Conservation (phyloP, 1,140 invertebrate species). For the Portunus trituberculatus region DNA sequence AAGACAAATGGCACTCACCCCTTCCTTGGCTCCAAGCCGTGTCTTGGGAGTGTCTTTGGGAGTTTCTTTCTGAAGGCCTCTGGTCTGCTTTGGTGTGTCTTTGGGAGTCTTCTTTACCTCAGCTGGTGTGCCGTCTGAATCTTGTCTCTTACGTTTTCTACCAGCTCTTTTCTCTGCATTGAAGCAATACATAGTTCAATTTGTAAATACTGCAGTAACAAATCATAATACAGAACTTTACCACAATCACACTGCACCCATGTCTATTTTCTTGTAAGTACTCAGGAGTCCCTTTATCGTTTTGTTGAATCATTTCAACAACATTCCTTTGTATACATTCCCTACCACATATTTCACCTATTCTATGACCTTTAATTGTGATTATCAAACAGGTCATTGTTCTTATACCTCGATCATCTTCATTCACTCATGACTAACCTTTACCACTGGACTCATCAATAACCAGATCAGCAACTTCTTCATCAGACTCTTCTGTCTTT, state of each 20-base stretch:
- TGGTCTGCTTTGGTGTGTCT: constrained; percentile 48
- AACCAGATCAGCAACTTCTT: constrained; percentile 59
- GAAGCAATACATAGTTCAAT: neutral
- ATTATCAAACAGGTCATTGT: too few relatives aligned
- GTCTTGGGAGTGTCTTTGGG: constrained; percentile 59
- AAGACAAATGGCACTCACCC: neutral
- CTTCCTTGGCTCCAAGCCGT: neutral
- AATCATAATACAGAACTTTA: too few relatives aligned
- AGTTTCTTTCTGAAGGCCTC: constrained; percentile 28
- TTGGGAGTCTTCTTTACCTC: constrained; percentile 62
- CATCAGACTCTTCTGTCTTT: constrained; percentile 66
- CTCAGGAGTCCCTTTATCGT: too few relatives aligned
- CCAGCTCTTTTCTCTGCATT: constrained; percentile 41
- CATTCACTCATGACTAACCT: neutral
- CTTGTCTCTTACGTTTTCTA: constrained; percentile 62
- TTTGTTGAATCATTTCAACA: too few relatives aligned
- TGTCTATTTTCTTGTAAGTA: too few relatives aligned
- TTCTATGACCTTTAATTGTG: too few relatives aligned
- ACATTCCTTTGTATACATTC: too few relatives aligned
- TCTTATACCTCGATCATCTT: too few relatives aligned
- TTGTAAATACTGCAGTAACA: too few relatives aligned
- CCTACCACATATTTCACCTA: too few relatives aligned
- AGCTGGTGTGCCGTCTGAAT: constrained; percentile 51
- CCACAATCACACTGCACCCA: too few relatives aligned
- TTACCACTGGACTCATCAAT: constrained; percentile 63